A percentile compares a stretch with the other conserved stretches of the same genome.
Evolutionary conservation across 1,140 invertebrate genomes (phyloP).

Genomic region (Megathymus violae): DNA sequence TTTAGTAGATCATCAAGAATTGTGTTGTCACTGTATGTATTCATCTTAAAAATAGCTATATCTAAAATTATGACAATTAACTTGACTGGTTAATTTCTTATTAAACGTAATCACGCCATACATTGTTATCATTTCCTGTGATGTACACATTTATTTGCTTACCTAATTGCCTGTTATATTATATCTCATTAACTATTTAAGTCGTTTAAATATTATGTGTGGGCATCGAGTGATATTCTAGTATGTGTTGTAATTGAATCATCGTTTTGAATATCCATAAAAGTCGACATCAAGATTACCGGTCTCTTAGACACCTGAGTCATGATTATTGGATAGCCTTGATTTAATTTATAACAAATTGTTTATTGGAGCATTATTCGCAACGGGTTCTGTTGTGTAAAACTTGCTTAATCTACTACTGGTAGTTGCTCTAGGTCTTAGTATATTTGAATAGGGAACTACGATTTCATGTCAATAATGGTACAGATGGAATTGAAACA

Average conservation of each 20-base stretch:
- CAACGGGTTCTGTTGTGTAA: slow-evolving; percentile 37
- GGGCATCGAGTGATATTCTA: slow-evolving; percentile 4
- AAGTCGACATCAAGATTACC: slow-evolving; percentile 32
- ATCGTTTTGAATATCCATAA: slow-evolving; percentile 25
- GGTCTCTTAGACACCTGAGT: slow-evolving; percentile 47
- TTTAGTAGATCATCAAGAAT: too few relatives aligned
- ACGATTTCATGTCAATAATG: slow-evolving; percentile 27
- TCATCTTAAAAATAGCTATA: too few relatives aligned
- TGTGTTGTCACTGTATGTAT: neutral
- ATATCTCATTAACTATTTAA: slow-evolving; percentile 4
- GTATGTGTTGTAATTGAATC: slow-evolving; percentile 12
- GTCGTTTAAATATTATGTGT: neutral
- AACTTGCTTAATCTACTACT: slow-evolving; percentile 3
- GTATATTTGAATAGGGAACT: neutral
- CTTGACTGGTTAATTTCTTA: too few relatives aligned
- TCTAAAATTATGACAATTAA: too few relatives aligned
- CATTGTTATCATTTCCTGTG: neutral
- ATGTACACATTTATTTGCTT: neutral
- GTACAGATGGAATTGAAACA: slow-evolving; percentile 34
- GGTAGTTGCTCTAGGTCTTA: too few relatives aligned
- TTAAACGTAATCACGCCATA: neutral
- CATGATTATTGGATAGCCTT: slow-evolving; percentile 45
- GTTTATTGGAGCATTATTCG: slow-evolving; percentile 18
- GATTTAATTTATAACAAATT: slow-evolving; percentile 44
- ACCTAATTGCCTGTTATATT: neutral